Base-by-base conservation (phyloP, 2,113 vertebrate genomes). In the Calypte anna region DNA sequence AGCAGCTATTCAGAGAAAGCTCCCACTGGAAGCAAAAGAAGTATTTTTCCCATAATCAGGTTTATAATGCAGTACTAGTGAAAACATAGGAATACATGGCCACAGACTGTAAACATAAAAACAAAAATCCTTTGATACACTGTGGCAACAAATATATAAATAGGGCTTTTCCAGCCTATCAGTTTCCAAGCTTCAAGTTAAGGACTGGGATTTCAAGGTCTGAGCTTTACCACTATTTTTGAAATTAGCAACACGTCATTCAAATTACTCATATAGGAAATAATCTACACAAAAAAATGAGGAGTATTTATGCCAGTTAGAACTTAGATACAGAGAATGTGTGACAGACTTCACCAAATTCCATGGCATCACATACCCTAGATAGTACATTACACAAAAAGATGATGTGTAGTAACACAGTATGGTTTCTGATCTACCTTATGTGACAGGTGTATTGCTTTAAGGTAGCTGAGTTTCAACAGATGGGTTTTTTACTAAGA, bases 281-380 rank as follows among this genome's bases (percentile, higher is more conserved):
- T 68, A 82, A 74, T 18, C 59, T 84, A 36, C 8, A 20, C 76
- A 44, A 68, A 80, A 72, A 21, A 27, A 15, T 7, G 2, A 64
- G 36, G 57, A 73, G 36, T 78, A 86, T 58, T 86, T 72, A 59
- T 36, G 33, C 40, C 38, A 74, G 36, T 75, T 72, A 57, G 28
- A 74, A 82, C 53, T 61, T 51, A 10, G 54, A 78, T 31, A 63
- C n/a, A 73, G 30, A 73, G 61, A 23, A 59, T 6, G 38, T 68
- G 54, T 89, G 48, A 81, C 57, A 94, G 86, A 85, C 74, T 88
- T 92, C 87, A 93, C 43, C 33, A 48, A 94, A 58, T 89, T 67
- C 9, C 48, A 57, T 14, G 30, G 91, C 89, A 85, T 72, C 91
- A 87, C 50, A 46, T 11, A 69, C 27, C 77, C 84, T 33, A 89